phyloP scores from a whole-genome alignment of 2,888 invertebrate genomes.

The Sminthurides aquaticus region DNA sequence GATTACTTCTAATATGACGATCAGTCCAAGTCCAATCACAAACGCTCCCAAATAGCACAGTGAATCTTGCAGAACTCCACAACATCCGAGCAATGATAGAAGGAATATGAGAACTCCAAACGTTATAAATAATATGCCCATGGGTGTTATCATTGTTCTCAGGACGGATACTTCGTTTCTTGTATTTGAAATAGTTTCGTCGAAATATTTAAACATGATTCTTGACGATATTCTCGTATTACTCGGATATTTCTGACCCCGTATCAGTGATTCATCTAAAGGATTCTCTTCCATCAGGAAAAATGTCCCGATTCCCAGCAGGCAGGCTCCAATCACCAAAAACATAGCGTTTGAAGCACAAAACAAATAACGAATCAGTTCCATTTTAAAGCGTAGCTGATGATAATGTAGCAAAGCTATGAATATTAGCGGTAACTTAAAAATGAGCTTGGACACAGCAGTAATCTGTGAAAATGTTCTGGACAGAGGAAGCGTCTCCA shows the following conservation, averaged over 20 bases:
- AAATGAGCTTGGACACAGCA: too few species aligned
- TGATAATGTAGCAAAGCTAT: too few species aligned
- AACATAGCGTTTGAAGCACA: background rate
- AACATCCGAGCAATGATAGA: background rate
- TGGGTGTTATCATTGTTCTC: background rate
- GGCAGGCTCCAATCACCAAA: background rate
- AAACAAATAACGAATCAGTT: background rate
- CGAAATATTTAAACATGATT: too few species aligned
- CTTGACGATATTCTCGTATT: too few species aligned
- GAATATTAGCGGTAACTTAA: too few species aligned
- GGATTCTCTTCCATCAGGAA: background rate
- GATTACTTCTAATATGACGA: background rate
- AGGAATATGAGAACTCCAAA: background rate
- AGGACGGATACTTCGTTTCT: background rate
- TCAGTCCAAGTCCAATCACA: background rate
- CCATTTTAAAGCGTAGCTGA: background rate
- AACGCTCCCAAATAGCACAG: background rate
- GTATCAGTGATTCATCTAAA: background rate
- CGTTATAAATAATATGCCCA: background rate
- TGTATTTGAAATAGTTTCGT: too few species aligned
- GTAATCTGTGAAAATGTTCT: too few species aligned
- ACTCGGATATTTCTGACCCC: background rate
- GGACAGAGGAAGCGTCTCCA: too few species aligned
- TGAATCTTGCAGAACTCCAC: background rate
- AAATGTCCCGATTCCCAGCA: background rate